A percentile compares a stretch with the other conserved stretches of the same genome.
phyloP scores from a whole-genome alignment of 2,888 invertebrate species.

The Cyclophora punctaria region DNA sequence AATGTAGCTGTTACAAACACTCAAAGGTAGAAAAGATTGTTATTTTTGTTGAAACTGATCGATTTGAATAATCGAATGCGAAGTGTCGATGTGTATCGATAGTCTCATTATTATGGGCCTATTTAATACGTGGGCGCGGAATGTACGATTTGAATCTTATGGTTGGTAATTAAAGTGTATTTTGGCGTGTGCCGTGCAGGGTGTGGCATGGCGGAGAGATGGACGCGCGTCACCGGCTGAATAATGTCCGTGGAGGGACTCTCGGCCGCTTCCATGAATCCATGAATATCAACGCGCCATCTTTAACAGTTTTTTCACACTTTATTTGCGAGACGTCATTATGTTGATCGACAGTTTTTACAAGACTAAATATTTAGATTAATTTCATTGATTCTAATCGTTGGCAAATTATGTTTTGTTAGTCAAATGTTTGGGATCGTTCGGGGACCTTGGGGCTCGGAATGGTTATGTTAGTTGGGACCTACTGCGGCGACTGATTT shows the following conservation, averaged over 20 bases:
- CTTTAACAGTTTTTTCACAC: slow-evolving; percentile 27
- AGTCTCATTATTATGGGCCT: slow-evolving; percentile 54
- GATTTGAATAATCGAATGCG: slow-evolving; percentile 58
- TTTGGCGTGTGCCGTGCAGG: slow-evolving; percentile 9
- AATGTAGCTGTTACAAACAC: too few species aligned
- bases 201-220: not conserved
- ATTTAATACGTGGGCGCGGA: slow-evolving; percentile 36
- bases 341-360: slow-evolving; percentile 26
- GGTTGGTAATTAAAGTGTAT: slow-evolving; percentile 17
- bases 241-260: slow-evolving; percentile 31
- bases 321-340: slow-evolving; percentile 24
- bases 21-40: slow-evolving; percentile 14
- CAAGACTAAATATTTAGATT: not conserved
- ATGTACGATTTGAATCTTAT: slow-evolving; percentile 19
- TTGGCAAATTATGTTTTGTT: not conserved
- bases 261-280: slow-evolving; percentile 50
- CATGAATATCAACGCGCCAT: slow-evolving; percentile 43
- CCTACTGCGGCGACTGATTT: too few species aligned
- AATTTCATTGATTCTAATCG: not conserved
- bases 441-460: too few species aligned
- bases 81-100: slow-evolving; percentile 28
- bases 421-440: not conserved
- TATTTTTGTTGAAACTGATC: slow-evolving; percentile 33
- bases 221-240: slow-evolving; percentile 21
- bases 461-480: too few species aligned